A percentile compares a stretch with the other conserved stretches of the same genome.
Conservation (phyloP, 1,140 invertebrate species). For the Microplitis demolitor region DNA sequence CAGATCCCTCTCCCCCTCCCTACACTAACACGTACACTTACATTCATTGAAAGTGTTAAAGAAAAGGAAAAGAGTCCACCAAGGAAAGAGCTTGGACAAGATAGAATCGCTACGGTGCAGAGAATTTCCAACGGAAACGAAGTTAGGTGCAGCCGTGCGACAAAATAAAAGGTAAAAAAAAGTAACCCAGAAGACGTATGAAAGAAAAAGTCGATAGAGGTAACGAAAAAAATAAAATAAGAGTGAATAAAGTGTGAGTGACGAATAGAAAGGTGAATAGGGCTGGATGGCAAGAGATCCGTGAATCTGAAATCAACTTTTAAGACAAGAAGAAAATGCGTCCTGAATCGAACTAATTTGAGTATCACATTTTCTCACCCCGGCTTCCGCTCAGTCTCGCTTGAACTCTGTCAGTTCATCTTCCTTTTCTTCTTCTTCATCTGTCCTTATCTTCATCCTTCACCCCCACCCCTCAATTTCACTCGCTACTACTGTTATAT, state of each 20-base stretch:
- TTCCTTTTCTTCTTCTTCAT: not conserved
- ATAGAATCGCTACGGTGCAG: conserved; percentile 14
- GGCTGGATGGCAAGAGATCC: conserved; percentile 14
- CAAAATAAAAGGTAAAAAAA: conserved; percentile 13
- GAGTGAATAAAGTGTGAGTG: not conserved
- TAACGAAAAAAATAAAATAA: not conserved
- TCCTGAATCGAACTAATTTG: conserved; percentile 32
- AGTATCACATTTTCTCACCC: conserved; percentile 14
- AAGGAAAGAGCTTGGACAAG: not conserved
- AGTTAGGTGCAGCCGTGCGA: conserved; percentile 26
- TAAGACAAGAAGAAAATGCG: conserved; percentile 26
- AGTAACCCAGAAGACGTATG: not conserved
- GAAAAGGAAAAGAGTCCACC: not conserved
- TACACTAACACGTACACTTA: not conserved
- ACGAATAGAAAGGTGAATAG: not conserved
- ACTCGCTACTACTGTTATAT: conserved; percentile 1
- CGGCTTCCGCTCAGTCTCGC: not conserved
- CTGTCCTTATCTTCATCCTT: too few relatives aligned
- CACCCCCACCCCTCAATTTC: not conserved
- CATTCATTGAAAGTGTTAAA: too few relatives aligned
- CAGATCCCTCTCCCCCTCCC: not conserved
- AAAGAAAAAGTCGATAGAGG: conserved; percentile 7
- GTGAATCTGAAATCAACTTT: conserved; percentile 9
- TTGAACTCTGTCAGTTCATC: not conserved
- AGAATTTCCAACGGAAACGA: conserved; percentile 22